Base-by-base conservation (phyloP, 92 coral and sea anemone genomes). In the Blastomussa wellsi region DNA sequence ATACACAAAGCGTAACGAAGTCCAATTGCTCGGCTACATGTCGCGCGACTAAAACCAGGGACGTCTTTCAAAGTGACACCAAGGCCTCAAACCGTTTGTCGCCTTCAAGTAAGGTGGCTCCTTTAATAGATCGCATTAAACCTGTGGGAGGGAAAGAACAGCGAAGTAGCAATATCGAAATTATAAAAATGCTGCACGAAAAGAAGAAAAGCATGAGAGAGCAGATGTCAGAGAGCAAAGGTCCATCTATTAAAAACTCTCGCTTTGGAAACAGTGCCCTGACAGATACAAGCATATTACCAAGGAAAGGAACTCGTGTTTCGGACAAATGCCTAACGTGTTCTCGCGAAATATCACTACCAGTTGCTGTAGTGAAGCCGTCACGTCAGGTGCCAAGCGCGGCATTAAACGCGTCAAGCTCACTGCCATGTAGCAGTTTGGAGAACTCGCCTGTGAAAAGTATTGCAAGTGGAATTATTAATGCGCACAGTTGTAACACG, bases 81-180 rank as follows among this genome's bases (percentile, higher is more conserved):
- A 20, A 48, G 10, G 19, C 87, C 39, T 74, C 74, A 12, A 74
- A 22, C 2, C 20, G 17, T 16, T 20, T 37, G 22, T 9, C 38
- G 28, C 79, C 79, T 37, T 15, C 47, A 3, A 57, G 35, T 1
- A 62, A 44, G 24, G 80, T 41, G 5, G 31, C 73, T 19, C 80
- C 87, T 28, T 60, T 62, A 20, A 75, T 57, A 38, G 80, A 75
- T 7, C 49, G 31, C 38, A 36, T 36, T 5, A 82, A 82, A 29
- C 57, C 81, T 32, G 32, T 47, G 9, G 41, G n/a, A 39, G 87
- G 36, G 12, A 83, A 74, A 83, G 87, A 83, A 15, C 87, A 74
- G 37, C 89, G 78, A 36, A 85, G 81, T 20, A 85, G 87, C 41
- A 94, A 94, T 84, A 72, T 94, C 15, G 95, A 90, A 37, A 94